A percentile compares a stretch with the other conserved stretches of the same genome.
Evolutionary conservation across 2,797 vertebrate genomes (phyloP).

Genomic region (Cossypha caffra): DNA sequence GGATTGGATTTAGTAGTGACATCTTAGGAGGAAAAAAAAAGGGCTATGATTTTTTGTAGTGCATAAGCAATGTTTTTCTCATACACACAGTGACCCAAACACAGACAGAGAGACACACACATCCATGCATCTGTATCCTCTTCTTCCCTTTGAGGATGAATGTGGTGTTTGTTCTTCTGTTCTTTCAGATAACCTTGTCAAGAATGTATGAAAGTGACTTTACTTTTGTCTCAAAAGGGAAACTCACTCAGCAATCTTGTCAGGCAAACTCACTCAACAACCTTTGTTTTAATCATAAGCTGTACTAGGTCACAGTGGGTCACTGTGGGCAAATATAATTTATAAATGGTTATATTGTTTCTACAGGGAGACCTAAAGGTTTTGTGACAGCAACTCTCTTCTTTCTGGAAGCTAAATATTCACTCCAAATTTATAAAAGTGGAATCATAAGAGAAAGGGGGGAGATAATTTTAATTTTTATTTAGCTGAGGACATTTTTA

Average conservation of each 20-base stretch:
- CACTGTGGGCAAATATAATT: not conserved
- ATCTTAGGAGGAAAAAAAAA: not conserved
- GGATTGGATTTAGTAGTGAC: not conserved
- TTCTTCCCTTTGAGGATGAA: not conserved
- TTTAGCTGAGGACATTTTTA: slow-evolving; percentile 40
- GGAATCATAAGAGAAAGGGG: not conserved
- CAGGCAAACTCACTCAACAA: not conserved
- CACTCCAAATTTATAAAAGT: slow-evolving; percentile 19
- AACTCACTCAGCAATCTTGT: not conserved
- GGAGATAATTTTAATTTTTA: slow-evolving; percentile 18
- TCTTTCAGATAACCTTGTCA: not conserved
- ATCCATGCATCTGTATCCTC: not conserved
- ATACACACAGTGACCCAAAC: fast-evolving
- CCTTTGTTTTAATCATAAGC: not conserved
- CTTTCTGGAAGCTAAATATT: slow-evolving; percentile 22
- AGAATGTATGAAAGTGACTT: not conserved
- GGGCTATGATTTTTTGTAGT: not conserved
- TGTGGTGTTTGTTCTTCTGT: not conserved
- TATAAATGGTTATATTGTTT: not conserved
- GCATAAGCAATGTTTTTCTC: not conserved
- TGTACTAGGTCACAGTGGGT: not conserved
- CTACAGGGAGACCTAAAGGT: not conserved
- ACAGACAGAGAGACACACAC: no score
- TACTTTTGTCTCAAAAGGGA: not conserved
- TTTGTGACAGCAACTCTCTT: slow-evolving; percentile 10